Conservation (phyloP, 2,113 vertebrate genomes). For the Callospermophilus lateralis region DNA sequence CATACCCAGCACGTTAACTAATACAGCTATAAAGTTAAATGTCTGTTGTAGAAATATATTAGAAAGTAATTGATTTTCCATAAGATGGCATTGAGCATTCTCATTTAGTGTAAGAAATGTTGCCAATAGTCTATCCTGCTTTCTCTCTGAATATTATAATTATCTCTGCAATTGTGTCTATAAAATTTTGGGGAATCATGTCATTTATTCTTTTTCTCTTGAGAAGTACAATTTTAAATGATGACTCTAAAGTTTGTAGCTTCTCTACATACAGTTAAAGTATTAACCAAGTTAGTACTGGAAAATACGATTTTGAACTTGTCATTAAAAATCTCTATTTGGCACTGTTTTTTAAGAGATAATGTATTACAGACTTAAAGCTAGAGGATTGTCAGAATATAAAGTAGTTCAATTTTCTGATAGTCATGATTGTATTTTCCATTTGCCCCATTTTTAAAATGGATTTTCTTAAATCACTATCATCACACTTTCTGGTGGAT, state of each 20-base stretch:
- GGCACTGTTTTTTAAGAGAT: not conserved
- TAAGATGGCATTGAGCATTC: not conserved
- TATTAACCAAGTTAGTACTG: conserved; percentile 7
- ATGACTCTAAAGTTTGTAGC: not conserved
- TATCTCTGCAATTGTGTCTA: conserved; percentile 30
- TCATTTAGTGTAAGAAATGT: conserved; percentile 50
- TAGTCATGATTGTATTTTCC: not conserved
- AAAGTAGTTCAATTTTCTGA: not conserved
- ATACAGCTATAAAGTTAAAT: conserved; percentile 53
- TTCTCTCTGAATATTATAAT: conserved; percentile 3
- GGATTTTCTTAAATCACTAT: not conserved
- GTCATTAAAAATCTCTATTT: conserved; percentile 39
- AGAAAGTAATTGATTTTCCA: conserved; percentile 45
- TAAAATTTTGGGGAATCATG: not conserved
- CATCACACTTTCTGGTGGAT: not conserved
- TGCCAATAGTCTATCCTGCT: not conserved
- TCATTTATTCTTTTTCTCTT: conserved; percentile 7
- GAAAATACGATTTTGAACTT: not conserved
- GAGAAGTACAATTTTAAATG: not conserved
- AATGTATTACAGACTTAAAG: not conserved
- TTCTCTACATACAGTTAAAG: not conserved
- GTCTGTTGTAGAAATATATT: not conserved
- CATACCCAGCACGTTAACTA: not conserved
- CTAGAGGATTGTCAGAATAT: not conserved
- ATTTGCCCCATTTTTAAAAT: not conserved